Conservation (phyloP, 2,797 vertebrate genomes). For the Phataginus tricuspis region DNA sequence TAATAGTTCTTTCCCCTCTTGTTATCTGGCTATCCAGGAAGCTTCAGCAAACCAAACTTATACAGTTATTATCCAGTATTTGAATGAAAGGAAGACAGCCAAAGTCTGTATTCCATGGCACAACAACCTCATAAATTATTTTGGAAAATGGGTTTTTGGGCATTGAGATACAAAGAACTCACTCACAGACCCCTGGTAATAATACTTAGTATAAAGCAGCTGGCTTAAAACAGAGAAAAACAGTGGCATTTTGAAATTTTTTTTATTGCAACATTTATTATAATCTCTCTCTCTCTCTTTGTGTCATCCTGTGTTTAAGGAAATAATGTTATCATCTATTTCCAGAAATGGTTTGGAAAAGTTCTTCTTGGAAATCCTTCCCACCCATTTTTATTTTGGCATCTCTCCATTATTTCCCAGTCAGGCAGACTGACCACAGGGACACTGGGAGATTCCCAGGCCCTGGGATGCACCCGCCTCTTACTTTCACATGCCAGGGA, state of each 20-base stretch:
- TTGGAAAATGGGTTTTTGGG: conserved; percentile 45
- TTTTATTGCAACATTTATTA: conserved; percentile 74
- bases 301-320: conserved; percentile 82
- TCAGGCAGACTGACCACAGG: conserved; percentile 74
- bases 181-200: neutral
- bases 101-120: conserved; percentile 64
- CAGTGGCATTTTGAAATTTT: conserved; percentile 52
- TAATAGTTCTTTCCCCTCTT: neutral
- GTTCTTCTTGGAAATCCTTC: conserved; percentile 86
- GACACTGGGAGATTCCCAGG: neutral
- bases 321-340: conserved; percentile 86
- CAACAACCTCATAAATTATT: conserved; percentile 18
- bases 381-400: conserved; percentile 81
- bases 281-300: conserved; percentile 58
- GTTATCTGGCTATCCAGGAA: conserved; percentile 23
- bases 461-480: conserved; percentile 41
- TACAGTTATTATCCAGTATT: conserved; percentile 63
- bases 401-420: conserved; percentile 78
- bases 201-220: conserved; percentile 32
- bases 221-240: conserved; percentile 41
- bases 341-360: conserved; percentile 83
- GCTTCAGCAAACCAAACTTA: neutral
- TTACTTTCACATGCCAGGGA: conserved; percentile 60
- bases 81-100: conserved; percentile 71
- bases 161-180: conserved; percentile 30